Conservation (phyloP, 2,797 vertebrate species). For the Zenarchopterus dispar region DNA sequence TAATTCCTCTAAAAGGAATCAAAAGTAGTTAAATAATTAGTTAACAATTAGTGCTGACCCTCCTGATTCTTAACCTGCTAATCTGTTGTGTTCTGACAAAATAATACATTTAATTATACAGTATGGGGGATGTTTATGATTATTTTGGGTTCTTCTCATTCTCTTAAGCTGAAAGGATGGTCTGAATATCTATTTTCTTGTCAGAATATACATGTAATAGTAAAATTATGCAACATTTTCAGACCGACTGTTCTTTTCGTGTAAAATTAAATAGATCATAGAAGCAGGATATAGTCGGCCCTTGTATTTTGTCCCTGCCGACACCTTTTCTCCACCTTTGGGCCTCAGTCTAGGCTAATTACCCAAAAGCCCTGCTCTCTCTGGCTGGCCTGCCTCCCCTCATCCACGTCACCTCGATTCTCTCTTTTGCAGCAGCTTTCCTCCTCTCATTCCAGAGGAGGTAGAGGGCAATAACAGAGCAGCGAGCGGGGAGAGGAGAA, state of each 20-base stretch:
- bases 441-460: constrained; percentile 55
- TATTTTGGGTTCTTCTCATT: too few species aligned
- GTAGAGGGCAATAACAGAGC: constrained; percentile 68
- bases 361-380: constrained; percentile 61
- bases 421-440: constrained; percentile 47
- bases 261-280: constrained; percentile 23
- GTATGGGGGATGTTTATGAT: too few species aligned
- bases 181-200: too few species aligned
- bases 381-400: constrained; percentile 35
- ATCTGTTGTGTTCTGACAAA: too few species aligned
- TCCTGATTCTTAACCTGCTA: too few species aligned
- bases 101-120: too few species aligned
- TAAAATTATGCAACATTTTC: not conserved
- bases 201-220: not conserved
- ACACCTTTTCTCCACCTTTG: constrained; percentile 50
- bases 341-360: constrained; percentile 74
- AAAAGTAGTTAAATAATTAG: too few species aligned
- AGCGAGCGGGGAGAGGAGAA: constrained; percentile 53
- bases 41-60: too few species aligned
- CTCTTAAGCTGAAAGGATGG: too few species aligned
- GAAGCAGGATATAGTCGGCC: constrained; percentile 39
- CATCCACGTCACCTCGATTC: constrained; percentile 35
- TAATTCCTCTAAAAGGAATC: too few species aligned
- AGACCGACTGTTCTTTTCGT: constrained; percentile 6
- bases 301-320: constrained; percentile 21